Base-by-base conservation (phyloP, 2,888 invertebrate species). In the Nemotelus nigrinus region DNA sequence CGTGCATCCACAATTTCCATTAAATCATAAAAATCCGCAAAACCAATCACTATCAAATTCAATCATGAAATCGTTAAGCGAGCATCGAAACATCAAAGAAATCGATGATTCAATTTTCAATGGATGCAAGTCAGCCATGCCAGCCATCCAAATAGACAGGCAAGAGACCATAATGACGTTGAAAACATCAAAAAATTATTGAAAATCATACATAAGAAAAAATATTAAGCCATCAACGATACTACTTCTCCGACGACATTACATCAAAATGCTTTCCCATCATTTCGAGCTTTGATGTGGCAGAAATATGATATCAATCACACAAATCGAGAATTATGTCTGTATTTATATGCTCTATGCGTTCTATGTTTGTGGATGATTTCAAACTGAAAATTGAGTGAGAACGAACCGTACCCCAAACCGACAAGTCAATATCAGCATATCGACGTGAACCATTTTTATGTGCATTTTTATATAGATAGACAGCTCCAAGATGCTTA, bases 221-320 rank as follows among this genome's bases (percentile, higher is more conserved):
- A 25, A 25, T 25, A 25, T 25, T 25, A 25, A 25, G 25, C 25
- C 25, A 25, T 25, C 25, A 25, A 25, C 25, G 0, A 25, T 25
- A 25, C 25, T 25, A 25, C 25, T 25, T 25, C 25, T 25, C 1
- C 25, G 25, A 25, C 25, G 25, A 25, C 25, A 25, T 25, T 25
- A 25, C 25, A 25, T 1, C 25, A 25, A 39, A 1, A 63, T n/a
- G 5, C 43, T 63, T 63, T 63, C 63, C 39, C 63, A 63, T 63
- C 63, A 43, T 63, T 63, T 25, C 25, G 25, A 63, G 63, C 55
- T 67, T 67, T 67, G 53, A 55, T 41, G 70, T 44, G 44, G 70
- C 70, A 70, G 70, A 70, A 70, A 70, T 55, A 55, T 70, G 70
- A 70, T 70, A 70, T 55, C 55, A 53, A 53, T 39, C 25, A 48